A percentile compares a stretch with the other conserved stretches of the same genome.
phyloP scores from a whole-genome alignment of 2,888 invertebrate species.

The Parasteatoda lunata region DNA sequence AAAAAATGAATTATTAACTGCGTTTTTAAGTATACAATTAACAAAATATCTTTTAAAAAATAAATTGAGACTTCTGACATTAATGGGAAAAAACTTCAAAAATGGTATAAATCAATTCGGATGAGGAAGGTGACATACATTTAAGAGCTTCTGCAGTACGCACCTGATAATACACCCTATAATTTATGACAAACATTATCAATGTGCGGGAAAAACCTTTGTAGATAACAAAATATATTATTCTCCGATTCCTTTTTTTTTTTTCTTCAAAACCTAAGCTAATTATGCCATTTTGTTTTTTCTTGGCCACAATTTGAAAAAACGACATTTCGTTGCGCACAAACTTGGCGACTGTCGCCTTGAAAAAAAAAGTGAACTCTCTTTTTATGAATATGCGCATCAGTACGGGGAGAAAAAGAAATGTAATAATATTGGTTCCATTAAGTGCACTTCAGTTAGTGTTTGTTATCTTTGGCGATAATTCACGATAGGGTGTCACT shows the following conservation, averaged over 20 bases:
- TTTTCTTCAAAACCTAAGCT: not conserved
- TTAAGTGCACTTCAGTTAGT: not conserved
- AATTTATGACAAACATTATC: not conserved
- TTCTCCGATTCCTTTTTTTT: not conserved
- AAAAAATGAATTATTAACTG: no score
- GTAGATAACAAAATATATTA: not conserved
- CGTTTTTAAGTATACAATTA: no score
- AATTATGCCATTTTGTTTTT: no score
- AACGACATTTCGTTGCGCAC: not conserved
- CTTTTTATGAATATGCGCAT: not conserved
- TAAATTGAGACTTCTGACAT: no score
- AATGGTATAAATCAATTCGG: not conserved
- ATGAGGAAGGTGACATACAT: not conserved
- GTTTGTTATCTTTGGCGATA: constrained; percentile 2
- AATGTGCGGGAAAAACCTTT: not conserved
- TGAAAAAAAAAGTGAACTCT: not conserved
- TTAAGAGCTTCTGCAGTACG: constrained; percentile 2
- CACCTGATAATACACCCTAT: not conserved
- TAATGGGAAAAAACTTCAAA: no score
- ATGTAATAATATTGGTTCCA: not conserved
- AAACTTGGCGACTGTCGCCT: not conserved
- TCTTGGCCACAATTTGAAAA: no score
- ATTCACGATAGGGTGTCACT: not conserved
- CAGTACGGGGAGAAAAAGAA: not conserved
- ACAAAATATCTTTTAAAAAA: no score